phyloP scores from a whole-genome alignment of 2,797 vertebrate genomes.

The Jordanella pulchra region DNA sequence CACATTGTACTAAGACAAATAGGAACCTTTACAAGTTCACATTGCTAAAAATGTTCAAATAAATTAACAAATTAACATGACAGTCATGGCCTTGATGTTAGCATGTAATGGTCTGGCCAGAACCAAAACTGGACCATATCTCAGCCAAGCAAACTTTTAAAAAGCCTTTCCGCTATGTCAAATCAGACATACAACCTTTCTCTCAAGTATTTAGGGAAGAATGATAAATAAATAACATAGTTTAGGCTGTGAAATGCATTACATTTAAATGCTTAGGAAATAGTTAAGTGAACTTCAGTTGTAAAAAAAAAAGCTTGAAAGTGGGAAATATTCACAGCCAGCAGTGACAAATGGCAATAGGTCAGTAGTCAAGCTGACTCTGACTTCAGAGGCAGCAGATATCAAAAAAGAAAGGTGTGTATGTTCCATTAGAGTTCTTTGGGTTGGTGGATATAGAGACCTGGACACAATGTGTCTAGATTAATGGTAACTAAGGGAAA shows the following conservation, averaged over 20 bases:
- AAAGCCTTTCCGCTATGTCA: neutral
- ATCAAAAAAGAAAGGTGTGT: slow-evolving; percentile 49
- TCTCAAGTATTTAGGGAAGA: slow-evolving; percentile 13
- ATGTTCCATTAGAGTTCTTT: slow-evolving; percentile 53
- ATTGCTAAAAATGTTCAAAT: neutral
- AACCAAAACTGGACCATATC: too few relatives aligned
- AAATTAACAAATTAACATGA: neutral
- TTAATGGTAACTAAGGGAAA: slow-evolving; percentile 58
- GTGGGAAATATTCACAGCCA: slow-evolving; percentile 24
- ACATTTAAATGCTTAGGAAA: slow-evolving; percentile 24
- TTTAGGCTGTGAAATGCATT: neutral
- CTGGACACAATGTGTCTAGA: slow-evolving; percentile 48
- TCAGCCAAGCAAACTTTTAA: too few relatives aligned
- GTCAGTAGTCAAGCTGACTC: slow-evolving; percentile 39
- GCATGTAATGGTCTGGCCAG: neutral
- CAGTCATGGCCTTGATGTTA: neutral
- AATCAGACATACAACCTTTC: slow-evolving; percentile 1
- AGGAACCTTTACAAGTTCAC: neutral
- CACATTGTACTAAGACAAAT: too few relatives aligned
- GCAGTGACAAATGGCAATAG: slow-evolving; percentile 53
- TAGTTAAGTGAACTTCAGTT: slow-evolving; percentile 28
- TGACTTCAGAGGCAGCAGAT: slow-evolving; percentile 16
- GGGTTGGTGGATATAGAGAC: slow-evolving; percentile 26
- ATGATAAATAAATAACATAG: slow-evolving; percentile 35
- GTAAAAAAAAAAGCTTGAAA: slow-evolving; percentile 28